phyloP scores from a whole-genome alignment of 2,888 invertebrate species.

The Pristionchus exspectatus region DNA sequence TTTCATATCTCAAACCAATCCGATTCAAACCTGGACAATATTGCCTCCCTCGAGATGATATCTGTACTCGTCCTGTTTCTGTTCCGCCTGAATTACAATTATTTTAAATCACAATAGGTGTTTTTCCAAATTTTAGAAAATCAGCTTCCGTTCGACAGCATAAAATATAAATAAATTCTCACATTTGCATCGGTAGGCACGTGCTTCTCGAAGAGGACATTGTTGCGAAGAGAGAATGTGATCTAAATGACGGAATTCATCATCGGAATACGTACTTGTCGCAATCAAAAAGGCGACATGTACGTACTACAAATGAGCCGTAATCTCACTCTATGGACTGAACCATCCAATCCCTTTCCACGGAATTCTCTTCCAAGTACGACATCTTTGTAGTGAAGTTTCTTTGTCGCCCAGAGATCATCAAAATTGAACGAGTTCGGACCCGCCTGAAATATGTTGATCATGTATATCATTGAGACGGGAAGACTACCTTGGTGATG shows the following conservation, averaged over 20 bases:
- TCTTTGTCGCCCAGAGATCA: slow-evolving; percentile 53
- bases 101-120: not conserved
- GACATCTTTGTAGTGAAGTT: slow-evolving; percentile 52
- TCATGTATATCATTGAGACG: not conserved
- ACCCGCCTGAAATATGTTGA: not conserved
- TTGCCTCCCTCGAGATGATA: not conserved
- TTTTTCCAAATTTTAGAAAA: not conserved
- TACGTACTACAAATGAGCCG: not conserved
- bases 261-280: not conserved
- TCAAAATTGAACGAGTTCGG: slow-evolving; percentile 49
- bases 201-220: not conserved
- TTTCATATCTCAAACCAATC: not conserved
- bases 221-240: not conserved
- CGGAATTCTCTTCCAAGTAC: slow-evolving; percentile 38
- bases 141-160: not conserved
- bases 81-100: not conserved
- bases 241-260: not conserved
- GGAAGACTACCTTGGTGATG: not conserved
- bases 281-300: not conserved
- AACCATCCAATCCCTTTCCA: slow-evolving; percentile 51
- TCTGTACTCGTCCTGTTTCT: slow-evolving; percentile 1
- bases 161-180: not conserved
- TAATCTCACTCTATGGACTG: not conserved
- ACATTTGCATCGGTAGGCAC: not conserved
- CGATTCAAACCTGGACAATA: not conserved